Percentiles rank a stretch among this genome's conserved stretches.
Conservation (phyloP, 2,113 vertebrate species). For the Carollia perspicillata region DNA sequence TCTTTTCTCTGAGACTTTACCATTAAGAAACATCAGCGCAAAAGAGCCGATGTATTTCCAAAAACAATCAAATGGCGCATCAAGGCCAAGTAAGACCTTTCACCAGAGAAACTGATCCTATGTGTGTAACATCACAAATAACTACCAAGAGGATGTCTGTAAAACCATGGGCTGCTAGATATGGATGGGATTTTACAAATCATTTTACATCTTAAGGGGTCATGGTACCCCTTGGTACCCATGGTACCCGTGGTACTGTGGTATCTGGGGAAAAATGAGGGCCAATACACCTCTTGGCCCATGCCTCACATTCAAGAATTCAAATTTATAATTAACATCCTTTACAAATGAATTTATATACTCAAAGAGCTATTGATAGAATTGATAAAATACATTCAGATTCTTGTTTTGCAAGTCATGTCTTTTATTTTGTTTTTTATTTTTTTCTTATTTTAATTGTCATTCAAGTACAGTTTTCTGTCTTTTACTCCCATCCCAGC, state of each 20-base stretch:
- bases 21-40: background rate
- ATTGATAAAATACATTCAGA: background rate
- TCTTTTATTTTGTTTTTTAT: too few relatives aligned
- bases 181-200: background rate
- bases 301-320: background rate
- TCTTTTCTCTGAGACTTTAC: background rate
- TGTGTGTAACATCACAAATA: background rate
- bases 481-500: too few relatives aligned
- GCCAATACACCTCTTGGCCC: background rate
- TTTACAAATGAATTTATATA: background rate
- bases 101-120: background rate
- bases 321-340: background rate
- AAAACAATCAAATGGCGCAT: background rate
- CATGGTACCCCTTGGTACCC: background rate
- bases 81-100: background rate
- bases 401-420: too few relatives aligned
- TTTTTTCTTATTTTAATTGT: too few relatives aligned
- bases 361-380: slow-evolving; percentile 13
- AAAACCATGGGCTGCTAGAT: background rate
- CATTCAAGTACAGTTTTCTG: too few relatives aligned
- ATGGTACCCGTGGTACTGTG: background rate
- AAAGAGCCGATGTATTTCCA: background rate
- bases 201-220: background rate
- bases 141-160: background rate
- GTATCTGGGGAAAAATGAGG: background rate